Evolutionary conservation across 2,888 invertebrate genomes (phyloP).

Genomic region (Coenonympha glycerion): DNA sequence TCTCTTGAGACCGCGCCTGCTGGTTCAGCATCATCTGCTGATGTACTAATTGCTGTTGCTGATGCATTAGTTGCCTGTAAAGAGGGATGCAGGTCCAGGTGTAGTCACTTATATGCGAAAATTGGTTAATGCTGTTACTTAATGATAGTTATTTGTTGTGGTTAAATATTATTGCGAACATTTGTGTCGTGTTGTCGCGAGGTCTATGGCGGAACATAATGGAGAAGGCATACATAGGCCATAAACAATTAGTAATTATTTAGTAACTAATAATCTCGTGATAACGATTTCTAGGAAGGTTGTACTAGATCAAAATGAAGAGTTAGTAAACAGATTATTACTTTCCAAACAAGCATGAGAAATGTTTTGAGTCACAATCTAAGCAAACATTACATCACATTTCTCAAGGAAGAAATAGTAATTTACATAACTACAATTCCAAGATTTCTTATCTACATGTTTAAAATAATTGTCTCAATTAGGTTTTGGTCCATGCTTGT

Average conservation of each 20-base stretch:
- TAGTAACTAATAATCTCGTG: neutral
- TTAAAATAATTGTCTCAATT: neutral
- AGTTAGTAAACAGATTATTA: slow-evolving; percentile 3
- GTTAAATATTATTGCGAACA: no score
- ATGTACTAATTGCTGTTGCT: slow-evolving; percentile 70
- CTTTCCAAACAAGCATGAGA: neutral
- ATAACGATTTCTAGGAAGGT: neutral
- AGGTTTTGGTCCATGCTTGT: neutral
- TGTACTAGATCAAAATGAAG: neutral
- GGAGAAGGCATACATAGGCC: neutral
- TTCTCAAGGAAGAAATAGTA: slow-evolving; percentile 7
- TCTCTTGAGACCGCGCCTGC: slow-evolving; percentile 76
- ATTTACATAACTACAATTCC: neutral
- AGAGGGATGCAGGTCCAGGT: neutral
- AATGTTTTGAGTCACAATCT: neutral
- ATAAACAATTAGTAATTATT: no score
- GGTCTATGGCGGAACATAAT: no score
- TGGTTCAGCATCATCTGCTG: slow-evolving; percentile 70
- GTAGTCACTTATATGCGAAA: no score
- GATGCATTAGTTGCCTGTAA: slow-evolving; percentile 63
- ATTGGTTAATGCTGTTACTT: no score
- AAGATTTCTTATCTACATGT: neutral
- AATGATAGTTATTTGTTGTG: no score
- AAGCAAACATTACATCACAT: neutral
- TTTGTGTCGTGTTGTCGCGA: no score